Conservation (phyloP, 2,797 vertebrate genomes). For the Lemur catta region DNA sequence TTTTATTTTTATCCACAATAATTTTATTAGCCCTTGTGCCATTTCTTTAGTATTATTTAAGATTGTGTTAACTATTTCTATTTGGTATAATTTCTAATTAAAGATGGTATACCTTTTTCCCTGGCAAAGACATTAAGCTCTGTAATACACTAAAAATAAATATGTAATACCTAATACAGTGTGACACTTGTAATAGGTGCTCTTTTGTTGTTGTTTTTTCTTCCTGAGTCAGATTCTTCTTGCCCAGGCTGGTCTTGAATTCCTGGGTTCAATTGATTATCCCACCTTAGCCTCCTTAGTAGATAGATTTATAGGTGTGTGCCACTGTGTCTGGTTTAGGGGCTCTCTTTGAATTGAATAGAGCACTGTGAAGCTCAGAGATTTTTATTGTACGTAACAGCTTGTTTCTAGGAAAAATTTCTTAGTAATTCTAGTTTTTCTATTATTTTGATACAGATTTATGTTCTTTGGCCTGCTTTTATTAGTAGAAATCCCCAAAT, state of each 20-base stretch:
- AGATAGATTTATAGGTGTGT: background rate
- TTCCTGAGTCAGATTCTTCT: no score
- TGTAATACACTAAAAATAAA: background rate
- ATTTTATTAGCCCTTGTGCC: background rate
- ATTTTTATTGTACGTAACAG: background rate
- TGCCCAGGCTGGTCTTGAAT: background rate
- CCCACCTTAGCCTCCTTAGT: background rate
- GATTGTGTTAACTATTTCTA: background rate
- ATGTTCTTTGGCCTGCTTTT: background rate
- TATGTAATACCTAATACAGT: background rate
- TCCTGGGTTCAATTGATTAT: background rate
- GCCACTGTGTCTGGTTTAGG: no score
- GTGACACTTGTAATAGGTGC: background rate
- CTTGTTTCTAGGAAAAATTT: background rate
- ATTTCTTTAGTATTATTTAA: background rate
- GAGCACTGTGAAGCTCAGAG: background rate
- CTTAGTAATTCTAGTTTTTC: background rate
- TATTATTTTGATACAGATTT: background rate
- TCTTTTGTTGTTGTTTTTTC: background rate
- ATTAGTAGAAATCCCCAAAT: background rate
- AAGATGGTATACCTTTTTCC: background rate
- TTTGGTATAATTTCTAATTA: background rate
- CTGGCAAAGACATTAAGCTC: background rate
- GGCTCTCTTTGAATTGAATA: background rate
- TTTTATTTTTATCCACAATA: background rate